Conservation (phyloP, 1,140 invertebrate genomes). For the Drosophila sulfurigaster region DNA sequence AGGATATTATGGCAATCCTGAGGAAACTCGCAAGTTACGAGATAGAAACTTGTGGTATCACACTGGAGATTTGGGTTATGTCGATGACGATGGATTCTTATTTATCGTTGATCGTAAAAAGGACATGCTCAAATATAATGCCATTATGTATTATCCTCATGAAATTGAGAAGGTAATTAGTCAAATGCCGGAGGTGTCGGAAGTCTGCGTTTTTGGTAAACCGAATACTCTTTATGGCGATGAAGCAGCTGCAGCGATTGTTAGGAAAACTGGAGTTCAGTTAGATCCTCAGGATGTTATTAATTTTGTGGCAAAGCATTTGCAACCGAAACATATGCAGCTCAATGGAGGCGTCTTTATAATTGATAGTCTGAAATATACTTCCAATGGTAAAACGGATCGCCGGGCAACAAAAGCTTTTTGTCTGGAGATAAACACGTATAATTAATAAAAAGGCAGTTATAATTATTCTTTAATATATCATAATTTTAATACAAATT, state of each 20-base stretch:
- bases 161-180: neutral
- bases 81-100: conserved; percentile 7
- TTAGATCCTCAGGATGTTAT: conserved; percentile 1
- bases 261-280: neutral
- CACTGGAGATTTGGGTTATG: conserved; percentile 10
- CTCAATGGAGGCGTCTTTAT: conserved; percentile 4
- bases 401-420: neutral
- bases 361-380: neutral
- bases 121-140: conserved; percentile 4
- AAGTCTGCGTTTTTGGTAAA: conserved; percentile 9
- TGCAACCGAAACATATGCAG: neutral
- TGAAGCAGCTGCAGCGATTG: conserved; percentile 3
- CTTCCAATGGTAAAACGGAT: neutral
- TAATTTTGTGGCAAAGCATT: neutral
- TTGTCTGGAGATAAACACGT: too few species aligned
- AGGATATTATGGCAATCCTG: conserved; percentile 7
- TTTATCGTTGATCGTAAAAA: conserved; percentile 10
- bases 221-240: neutral
- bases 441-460: too few species aligned
- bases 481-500: too few species aligned
- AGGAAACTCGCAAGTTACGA: neutral
- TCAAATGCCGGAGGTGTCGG: conserved; percentile 2
- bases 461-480: too few species aligned
- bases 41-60: conserved; percentile 10
- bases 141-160: conserved; percentile 4